phyloP scores from a whole-genome alignment of 2,113 vertebrate species.

The Psilopogon haemacephalus region DNA sequence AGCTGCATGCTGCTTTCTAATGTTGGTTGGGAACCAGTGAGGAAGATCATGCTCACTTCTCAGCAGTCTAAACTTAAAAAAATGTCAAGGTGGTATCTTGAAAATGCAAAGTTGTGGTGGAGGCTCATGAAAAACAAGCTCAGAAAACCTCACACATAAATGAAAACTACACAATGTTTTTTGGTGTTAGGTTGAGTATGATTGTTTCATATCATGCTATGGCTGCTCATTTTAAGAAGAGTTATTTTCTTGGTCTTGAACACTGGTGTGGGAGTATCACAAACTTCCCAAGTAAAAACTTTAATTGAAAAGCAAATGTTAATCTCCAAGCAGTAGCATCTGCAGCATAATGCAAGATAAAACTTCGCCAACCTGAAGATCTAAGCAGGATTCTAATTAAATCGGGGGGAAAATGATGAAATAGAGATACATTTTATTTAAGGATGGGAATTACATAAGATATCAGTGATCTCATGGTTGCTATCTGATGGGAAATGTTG shows the following conservation, averaged over 20 bases:
- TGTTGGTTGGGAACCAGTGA: not conserved
- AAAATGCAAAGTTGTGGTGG: not conserved
- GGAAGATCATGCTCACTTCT: not conserved
- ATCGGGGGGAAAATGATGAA: not conserved
- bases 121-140: not conserved
- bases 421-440: conserved; percentile 46
- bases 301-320: conserved; percentile 56
- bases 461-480: conserved; percentile 27
- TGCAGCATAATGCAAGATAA: conserved; percentile 51
- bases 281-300: conserved; percentile 30
- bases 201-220: conserved; percentile 14
- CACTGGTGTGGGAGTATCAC: conserved; percentile 19
- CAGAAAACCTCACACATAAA: not conserved
- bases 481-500: conserved; percentile 31
- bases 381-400: conserved; percentile 60
- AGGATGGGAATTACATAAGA: conserved; percentile 51
- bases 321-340: conserved; percentile 39
- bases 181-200: not conserved
- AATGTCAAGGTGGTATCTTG: not conserved
- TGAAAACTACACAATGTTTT: not conserved
- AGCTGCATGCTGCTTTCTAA: not conserved
- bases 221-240: conserved; percentile 27
- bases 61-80: not conserved
- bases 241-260: conserved; percentile 29
- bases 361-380: conserved; percentile 28